These are phyloP conservation scores for Nannoperca obscura DNA, from an alignment of 2,797 vertebrate species.

Conservation along the genomic window DNA sequence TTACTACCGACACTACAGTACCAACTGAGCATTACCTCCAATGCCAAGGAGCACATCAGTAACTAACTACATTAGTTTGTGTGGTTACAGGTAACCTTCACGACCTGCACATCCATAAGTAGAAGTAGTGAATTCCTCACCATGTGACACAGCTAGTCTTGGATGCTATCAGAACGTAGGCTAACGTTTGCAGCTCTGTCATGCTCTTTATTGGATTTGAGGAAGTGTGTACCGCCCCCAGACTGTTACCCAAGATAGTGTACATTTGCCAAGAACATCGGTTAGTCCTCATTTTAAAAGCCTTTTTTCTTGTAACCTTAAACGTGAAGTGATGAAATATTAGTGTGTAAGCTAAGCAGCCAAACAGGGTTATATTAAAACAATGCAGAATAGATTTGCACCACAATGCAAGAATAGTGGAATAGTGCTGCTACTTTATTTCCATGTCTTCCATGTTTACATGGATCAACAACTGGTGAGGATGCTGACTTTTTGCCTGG, in stretches of 20 bases:
- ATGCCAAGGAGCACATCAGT: not conserved
- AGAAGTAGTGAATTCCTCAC: not conserved
- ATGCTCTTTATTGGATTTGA: not conserved
- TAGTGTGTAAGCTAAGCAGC: not conserved
- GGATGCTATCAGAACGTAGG: not conserved
- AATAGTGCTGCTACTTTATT: not conserved
- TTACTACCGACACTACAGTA: not conserved
- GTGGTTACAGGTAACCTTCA: not conserved
- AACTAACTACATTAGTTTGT: not conserved
- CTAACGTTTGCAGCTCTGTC: not conserved
- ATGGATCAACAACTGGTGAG: not conserved
- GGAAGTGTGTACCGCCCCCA: not conserved
- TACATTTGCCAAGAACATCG: not conserved
- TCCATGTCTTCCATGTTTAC: not conserved
- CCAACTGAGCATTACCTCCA: not conserved
- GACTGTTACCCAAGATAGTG: not conserved
- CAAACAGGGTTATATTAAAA: not conserved
- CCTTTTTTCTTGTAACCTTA: not conserved
- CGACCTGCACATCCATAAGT: not conserved
- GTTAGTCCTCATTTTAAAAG: not conserved
- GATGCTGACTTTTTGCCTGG: not conserved
- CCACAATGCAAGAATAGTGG: not conserved
- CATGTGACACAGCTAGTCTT: not conserved
- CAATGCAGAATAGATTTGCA: no score
- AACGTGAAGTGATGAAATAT: not conserved